Conservation (phyloP, 1,140 invertebrate species). For the Lineus longissimus region DNA sequence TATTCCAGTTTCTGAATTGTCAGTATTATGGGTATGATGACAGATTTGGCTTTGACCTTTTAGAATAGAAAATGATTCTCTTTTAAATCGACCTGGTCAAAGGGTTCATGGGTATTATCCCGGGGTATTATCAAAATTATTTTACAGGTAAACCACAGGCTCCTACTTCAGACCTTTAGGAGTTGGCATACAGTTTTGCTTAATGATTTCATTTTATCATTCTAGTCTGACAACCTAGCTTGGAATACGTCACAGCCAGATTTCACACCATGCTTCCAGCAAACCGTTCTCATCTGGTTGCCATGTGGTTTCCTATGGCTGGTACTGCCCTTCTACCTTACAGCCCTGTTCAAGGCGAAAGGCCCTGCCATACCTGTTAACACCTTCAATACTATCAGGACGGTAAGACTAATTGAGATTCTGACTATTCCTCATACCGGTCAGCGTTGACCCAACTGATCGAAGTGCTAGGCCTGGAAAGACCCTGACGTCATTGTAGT, state of each 20-base stretch:
- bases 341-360: constrained; percentile 18
- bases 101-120: background rate
- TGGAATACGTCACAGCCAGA: constrained; percentile 42
- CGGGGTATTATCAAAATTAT: background rate
- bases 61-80: background rate
- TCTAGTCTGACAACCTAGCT: constrained; percentile 31
- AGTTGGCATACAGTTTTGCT: background rate
- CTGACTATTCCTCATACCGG: background rate
- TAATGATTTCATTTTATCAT: background rate
- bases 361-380: constrained; percentile 21
- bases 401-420: constrained; percentile 28
- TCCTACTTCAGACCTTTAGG: background rate
- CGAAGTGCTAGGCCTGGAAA: background rate
- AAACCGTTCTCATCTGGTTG: constrained; percentile 77
- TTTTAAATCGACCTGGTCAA: background rate
- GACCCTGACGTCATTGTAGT: background rate
- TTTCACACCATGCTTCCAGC: constrained; percentile 45
- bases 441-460: background rate
- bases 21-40: background rate
- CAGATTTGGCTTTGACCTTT: background rate
- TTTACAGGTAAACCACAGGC: background rate
- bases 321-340: constrained; percentile 29
- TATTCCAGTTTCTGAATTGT: too few species aligned
- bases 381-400: constrained; percentile 30
- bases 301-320: constrained; percentile 62